Evolutionary conservation across 2,888 invertebrate species (phyloP).

Genomic region (Torymus auratus): DNA sequence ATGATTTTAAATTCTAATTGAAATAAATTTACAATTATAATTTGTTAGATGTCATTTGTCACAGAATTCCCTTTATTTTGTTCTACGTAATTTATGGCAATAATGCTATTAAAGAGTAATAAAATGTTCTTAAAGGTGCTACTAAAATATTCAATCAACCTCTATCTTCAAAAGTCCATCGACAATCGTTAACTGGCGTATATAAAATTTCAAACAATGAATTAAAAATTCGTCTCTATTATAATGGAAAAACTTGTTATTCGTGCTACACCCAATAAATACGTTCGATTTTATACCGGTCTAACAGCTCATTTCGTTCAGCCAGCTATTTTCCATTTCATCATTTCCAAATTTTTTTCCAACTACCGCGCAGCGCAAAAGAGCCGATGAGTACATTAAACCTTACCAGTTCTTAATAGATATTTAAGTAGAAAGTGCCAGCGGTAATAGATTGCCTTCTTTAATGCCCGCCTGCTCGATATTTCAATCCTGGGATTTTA

Average conservation of each 20-base stretch:
- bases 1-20: constrained; percentile 25
- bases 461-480: constrained; percentile 29
- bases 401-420: constrained; percentile 39
- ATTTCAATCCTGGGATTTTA: constrained; percentile 45
- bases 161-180: constrained; percentile 9
- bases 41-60: constrained; percentile 5
- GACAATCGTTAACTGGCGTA: constrained; percentile 16
- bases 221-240: constrained; percentile 4
- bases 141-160: constrained; percentile 38
- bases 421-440: constrained; percentile 49
- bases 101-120: constrained; percentile 13
- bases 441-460: constrained; percentile 36
- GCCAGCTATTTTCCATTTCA: too few species aligned
- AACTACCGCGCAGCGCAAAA: neutral
- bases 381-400: constrained; percentile 31
- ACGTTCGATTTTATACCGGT: too few species aligned
- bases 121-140: neutral
- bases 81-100: constrained; percentile 9
- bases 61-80: neutral
- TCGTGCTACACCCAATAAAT: too few species aligned
- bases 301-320: too few species aligned
- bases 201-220: constrained; percentile 10
- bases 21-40: constrained; percentile 28
- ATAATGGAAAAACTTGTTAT: neutral
- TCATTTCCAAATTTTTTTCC: neutral